Evolutionary conservation across 1,140 invertebrate genomes (phyloP).

Genomic region (Heliconius himera): DNA sequence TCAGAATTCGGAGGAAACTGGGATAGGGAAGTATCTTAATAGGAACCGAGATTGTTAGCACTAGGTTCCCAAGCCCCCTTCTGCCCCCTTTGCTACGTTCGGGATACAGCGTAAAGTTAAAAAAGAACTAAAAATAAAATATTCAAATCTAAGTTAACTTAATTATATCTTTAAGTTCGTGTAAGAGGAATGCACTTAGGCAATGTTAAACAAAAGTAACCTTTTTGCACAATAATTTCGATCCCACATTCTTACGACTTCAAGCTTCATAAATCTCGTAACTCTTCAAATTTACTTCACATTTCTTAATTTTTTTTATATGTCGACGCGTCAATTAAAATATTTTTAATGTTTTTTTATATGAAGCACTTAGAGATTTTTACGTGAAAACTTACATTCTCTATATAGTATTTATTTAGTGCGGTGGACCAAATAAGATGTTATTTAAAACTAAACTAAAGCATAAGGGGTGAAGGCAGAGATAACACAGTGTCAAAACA

Average conservation of each 20-base stretch:
- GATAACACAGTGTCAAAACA: too few relatives aligned
- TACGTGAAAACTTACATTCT: neutral
- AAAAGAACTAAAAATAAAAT: too few relatives aligned
- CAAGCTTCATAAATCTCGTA: constrained; percentile 12
- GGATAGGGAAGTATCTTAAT: too few relatives aligned
- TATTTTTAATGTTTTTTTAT: neutral
- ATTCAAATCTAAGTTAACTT: too few relatives aligned
- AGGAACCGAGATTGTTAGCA: too few relatives aligned
- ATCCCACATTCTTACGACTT: constrained; percentile 10
- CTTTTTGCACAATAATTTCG: constrained; percentile 6
- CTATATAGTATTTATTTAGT: neutral
- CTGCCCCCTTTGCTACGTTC: too few relatives aligned
- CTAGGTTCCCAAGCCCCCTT: too few relatives aligned
- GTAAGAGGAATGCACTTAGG: neutral
- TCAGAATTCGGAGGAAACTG: too few relatives aligned
- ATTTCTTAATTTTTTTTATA: constrained; percentile 9
- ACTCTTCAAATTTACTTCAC: constrained; percentile 11
- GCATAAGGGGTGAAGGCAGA: too few relatives aligned
- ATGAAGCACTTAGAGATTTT: neutral
- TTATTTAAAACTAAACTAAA: too few relatives aligned
- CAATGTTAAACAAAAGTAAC: neutral
- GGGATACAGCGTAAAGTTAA: too few relatives aligned
- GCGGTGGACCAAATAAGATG: neutral
- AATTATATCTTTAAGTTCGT: neutral
- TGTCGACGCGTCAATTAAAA: neutral